Evolutionary conservation across 2,113 vertebrate genomes (phyloP).

Genomic region (Girardinichthys multiradiatus): DNA sequence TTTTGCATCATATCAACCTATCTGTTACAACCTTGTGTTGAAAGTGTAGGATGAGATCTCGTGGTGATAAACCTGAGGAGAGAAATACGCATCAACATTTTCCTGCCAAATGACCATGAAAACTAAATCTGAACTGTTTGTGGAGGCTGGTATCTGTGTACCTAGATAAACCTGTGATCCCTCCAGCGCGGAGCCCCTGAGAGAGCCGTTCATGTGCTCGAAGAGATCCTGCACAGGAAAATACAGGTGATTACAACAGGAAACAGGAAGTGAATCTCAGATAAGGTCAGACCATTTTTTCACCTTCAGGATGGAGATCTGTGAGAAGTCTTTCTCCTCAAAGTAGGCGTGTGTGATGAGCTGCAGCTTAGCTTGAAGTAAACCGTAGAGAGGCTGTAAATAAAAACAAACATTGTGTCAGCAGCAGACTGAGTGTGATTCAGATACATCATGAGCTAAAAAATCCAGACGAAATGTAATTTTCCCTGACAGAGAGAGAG

Average conservation of each 20-base stretch:
- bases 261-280: background rate
- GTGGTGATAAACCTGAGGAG: slow-evolving; percentile 89
- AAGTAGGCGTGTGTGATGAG: slow-evolving; percentile 99
- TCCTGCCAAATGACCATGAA: background rate
- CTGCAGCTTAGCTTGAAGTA: slow-evolving; percentile 96
- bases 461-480: background rate
- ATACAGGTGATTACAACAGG: background rate
- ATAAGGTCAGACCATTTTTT: background rate
- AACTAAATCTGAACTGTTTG: background rate
- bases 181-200: slow-evolving; percentile 86
- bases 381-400: slow-evolving; percentile 91
- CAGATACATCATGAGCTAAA: background rate
- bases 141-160: slow-evolving; percentile 64
- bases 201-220: slow-evolving; percentile 96
- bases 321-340: slow-evolving; percentile 98
- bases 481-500: background rate
- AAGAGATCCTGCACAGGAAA: slow-evolving; percentile 88
- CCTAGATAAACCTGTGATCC: slow-evolving; percentile 95
- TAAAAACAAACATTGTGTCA: slow-evolving; percentile 13
- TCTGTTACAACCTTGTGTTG: slow-evolving; percentile 89
- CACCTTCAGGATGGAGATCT: slow-evolving; percentile 98
- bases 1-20: background rate
- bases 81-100: background rate
- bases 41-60: slow-evolving; percentile 97
- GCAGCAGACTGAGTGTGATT: background rate